Conservation (phyloP, 2,113 vertebrate genomes). For the Oriolus oriolus region DNA sequence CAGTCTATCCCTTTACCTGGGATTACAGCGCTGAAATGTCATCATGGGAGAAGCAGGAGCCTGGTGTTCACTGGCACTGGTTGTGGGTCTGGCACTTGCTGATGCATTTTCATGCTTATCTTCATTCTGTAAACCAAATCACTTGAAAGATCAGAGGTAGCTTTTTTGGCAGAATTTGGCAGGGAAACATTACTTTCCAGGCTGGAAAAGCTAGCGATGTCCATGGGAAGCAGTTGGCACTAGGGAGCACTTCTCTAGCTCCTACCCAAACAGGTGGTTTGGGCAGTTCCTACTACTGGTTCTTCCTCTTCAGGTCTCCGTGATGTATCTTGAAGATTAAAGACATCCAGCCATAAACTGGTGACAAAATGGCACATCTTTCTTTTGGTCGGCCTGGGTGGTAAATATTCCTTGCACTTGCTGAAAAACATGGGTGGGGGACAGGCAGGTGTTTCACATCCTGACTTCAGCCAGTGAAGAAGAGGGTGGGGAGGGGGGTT, state of each 20-base stretch:
- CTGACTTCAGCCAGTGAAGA: not conserved
- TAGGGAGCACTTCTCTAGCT: not conserved
- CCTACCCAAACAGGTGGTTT: not conserved
- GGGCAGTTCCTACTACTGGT: not conserved
- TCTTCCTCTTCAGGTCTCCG: not conserved
- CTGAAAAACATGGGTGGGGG: not conserved
- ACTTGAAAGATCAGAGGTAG: not conserved
- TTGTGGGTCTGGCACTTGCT: not conserved
- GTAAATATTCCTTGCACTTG: not conserved
- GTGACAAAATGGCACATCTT: not conserved
- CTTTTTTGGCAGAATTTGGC: not conserved
- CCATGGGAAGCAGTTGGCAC: not conserved
- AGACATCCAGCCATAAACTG: not conserved
- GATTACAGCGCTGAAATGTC: not conserved
- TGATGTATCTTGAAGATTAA: not conserved
- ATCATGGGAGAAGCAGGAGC: not conserved
- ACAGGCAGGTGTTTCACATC: not conserved
- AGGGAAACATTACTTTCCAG: not conserved
- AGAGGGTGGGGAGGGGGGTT: not conserved
- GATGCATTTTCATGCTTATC: not conserved
- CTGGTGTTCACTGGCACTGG: rapidly evolving
- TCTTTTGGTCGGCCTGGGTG: not conserved
- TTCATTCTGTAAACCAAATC: not conserved
- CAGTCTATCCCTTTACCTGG: not conserved
- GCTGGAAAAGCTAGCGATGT: not conserved